phyloP scores from a whole-genome alignment of 2,888 invertebrate genomes.

The Tipula lateralis region DNA sequence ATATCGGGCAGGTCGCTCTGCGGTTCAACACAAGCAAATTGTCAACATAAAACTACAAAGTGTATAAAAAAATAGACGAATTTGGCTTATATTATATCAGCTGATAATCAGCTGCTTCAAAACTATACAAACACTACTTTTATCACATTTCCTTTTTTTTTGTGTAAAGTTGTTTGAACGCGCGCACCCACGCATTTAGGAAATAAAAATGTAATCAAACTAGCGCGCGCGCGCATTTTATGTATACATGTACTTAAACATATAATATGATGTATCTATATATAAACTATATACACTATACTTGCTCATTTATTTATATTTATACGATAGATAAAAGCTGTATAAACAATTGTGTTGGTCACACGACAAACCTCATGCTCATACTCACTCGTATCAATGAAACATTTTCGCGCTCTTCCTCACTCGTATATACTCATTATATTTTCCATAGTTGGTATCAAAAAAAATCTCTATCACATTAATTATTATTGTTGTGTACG shows the following conservation, averaged over 20 bases:
- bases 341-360: slow-evolving; percentile 4
- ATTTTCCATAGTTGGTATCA: not conserved
- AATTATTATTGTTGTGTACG: not conserved
- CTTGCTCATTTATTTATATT: not conserved
- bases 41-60: not conserved
- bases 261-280: not conserved
- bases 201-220: not conserved
- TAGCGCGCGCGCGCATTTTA: not conserved
- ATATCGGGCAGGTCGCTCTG: not conserved
- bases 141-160: not conserved
- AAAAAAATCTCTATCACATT: not conserved
- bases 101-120: slow-evolving; percentile 19
- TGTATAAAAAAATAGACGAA: not conserved
- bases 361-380: not conserved
- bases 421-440: not conserved
- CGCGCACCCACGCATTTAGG: not conserved
- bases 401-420: not conserved
- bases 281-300: not conserved
- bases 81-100: not conserved
- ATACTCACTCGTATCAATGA: not conserved
- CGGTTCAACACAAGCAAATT: not conserved
- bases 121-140: not conserved
- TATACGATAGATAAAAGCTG: not conserved
- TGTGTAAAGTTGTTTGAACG: not conserved
- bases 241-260: not conserved